Conservation (phyloP, 2,797 vertebrate genomes). For the Borostomias antarcticus region DNA sequence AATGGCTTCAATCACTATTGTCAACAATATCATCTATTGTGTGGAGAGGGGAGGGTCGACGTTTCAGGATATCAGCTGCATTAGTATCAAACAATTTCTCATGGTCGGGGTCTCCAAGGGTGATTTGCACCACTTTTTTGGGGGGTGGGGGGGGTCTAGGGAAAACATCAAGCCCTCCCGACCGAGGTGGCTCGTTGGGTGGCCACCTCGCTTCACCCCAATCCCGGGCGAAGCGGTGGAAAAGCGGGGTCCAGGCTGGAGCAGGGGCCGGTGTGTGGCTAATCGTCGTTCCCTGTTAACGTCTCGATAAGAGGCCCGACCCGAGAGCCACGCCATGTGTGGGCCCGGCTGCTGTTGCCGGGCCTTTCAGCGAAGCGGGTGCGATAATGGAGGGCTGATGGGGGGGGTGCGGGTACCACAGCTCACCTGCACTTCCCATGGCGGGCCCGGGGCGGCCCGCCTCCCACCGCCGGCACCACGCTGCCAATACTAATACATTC, state of each 20-base stretch:
- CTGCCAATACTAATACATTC: slow-evolving; percentile 83
- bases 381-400: slow-evolving; percentile 70
- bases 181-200: slow-evolving; percentile 65
- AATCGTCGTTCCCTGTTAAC: slow-evolving; percentile 80
- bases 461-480: slow-evolving; percentile 72
- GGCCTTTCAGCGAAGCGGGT: slow-evolving; percentile 69
- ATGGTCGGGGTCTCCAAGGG: slow-evolving; percentile 73
- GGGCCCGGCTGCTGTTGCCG: slow-evolving; percentile 64
- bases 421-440: slow-evolving; percentile 75
- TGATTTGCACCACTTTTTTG: slow-evolving; percentile 79
- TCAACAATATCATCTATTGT: slow-evolving; percentile 76
- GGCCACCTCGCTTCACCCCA: no score
- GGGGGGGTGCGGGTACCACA: slow-evolving; percentile 56
- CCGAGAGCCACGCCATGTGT: slow-evolving; percentile 71
- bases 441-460: slow-evolving; percentile 68
- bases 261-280: slow-evolving; percentile 65
- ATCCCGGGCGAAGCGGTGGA: no score
- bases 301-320: slow-evolving; percentile 75
- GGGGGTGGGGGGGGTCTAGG: slow-evolving; percentile 36
- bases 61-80: slow-evolving; percentile 70
- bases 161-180: slow-evolving; percentile 66
- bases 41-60: slow-evolving; percentile 56
- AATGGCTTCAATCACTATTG: slow-evolving; percentile 74
- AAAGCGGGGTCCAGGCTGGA: slow-evolving; percentile 66
- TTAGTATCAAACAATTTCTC: slow-evolving; percentile 73